These are phyloP conservation scores for Tholera decimalis DNA, from an alignment of 2,888 invertebrate species.

Conservation along the genomic window DNA sequence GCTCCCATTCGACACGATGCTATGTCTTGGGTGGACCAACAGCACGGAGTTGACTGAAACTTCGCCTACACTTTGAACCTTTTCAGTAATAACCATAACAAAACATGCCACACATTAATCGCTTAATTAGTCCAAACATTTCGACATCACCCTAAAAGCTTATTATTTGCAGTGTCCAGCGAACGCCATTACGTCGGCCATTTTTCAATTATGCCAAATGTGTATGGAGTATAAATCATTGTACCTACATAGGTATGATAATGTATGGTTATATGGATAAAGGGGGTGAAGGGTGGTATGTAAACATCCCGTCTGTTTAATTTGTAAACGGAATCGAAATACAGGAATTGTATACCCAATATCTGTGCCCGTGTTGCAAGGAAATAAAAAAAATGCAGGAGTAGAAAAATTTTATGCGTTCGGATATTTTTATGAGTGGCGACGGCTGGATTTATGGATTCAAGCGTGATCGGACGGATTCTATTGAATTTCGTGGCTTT, in stretches of 20 bases:
- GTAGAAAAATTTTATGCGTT: slow-evolving; percentile 74
- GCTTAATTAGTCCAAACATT: slow-evolving; percentile 66
- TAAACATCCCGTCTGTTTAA: slow-evolving; percentile 83
- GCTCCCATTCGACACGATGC: too few relatives aligned
- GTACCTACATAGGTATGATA: slow-evolving; percentile 72
- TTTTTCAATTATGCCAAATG: slow-evolving; percentile 91
- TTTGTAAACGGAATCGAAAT: slow-evolving; percentile 87
- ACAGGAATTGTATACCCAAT: slow-evolving; percentile 77
- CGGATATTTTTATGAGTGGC: slow-evolving; percentile 76
- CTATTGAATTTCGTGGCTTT: slow-evolving; percentile 70
- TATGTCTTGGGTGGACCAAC: too few relatives aligned
- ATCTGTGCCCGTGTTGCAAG: slow-evolving; percentile 73
- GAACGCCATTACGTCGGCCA: slow-evolving; percentile 82
- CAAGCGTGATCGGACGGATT: slow-evolving; percentile 66
- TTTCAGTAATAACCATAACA: slow-evolving; percentile 29
- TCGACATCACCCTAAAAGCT: slow-evolving; percentile 74
- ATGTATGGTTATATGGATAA: slow-evolving; percentile 54
- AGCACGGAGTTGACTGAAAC: too few relatives aligned
- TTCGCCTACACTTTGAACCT: background rate
- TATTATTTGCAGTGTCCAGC: slow-evolving; percentile 84
- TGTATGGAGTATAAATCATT: slow-evolving; percentile 88
- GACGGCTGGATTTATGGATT: slow-evolving; percentile 71
- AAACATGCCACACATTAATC: slow-evolving; percentile 60
- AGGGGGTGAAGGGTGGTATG: slow-evolving; percentile 59
- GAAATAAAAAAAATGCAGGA: slow-evolving; percentile 69